Base-by-base conservation (phyloP, 2,888 invertebrate genomes). In the Mimumesa dahlbomi region DNA sequence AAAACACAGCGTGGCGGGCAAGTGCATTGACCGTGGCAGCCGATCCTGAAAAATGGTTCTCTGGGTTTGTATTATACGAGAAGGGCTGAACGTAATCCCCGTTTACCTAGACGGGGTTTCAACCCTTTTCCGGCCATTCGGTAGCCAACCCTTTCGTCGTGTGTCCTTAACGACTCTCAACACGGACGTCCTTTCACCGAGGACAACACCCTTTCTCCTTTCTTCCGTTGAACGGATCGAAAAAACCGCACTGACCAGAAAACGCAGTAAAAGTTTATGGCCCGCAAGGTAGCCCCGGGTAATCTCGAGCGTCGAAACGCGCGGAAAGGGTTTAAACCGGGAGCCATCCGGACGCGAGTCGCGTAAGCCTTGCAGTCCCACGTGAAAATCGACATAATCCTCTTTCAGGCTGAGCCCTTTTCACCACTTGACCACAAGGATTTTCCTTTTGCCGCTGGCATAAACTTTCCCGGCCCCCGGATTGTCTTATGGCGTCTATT, bases 251-350 rank as follows among this genome's bases (percentile, higher is more conserved):
- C 73, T 71, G 69, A 75, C 79, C 76, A 79, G 73, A 77, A 79
- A 77, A 78, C 59, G 77, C 58, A 76, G 71, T 84, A 83, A 84
- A 85, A 79, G 68, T 84, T 84, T 84, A 84, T 67, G 77, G 61
- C 53, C 57, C 36, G 18, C 74, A 68, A 76, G 71, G 64, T 69
- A 69, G 72, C 71, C 65, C n/a, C 63, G 75, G 56, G 77, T 79
- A 82, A 82, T 79, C 74, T 77, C 56, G 68, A 22, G 42, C 34
- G 49, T 58, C 48, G 49, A 50, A 58, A 63, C 48, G 64, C 11
- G 2, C 42, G 5, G 42, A 82, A 82, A 79, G 75, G 74, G 67
- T 82, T 84, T 79, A 68, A n/a, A n/a, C 68, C 34, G 6, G 58
- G 70, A 59, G 72, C 68, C 59, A 59, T 43, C 48, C 68, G 53